These are phyloP conservation scores for Barnardius zonarius DNA, from an alignment of 2,113 vertebrate genomes.

Conservation along the genomic window DNA sequence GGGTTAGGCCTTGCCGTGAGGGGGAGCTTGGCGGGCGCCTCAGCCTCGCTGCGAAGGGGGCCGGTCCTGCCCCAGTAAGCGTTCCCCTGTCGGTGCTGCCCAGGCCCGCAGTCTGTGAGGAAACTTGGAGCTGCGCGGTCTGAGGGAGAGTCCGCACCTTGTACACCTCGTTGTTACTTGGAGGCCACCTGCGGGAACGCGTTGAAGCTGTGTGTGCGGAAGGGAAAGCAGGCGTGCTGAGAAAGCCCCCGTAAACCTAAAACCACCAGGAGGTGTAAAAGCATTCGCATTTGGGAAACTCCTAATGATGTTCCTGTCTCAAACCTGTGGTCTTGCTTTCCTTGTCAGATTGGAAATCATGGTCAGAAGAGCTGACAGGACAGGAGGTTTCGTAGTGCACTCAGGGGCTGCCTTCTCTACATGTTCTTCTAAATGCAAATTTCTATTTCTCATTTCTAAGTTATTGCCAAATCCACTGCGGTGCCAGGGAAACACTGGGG, in stretches of 20 bases:
- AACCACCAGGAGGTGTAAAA: background rate
- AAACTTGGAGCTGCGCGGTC: accelerated
- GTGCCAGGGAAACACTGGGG: background rate
- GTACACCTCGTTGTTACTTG: accelerated
- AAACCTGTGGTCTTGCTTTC: accelerated
- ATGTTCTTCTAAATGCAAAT: background rate
- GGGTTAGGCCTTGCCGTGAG: background rate
- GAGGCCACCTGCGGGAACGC: background rate
- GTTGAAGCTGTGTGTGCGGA: accelerated
- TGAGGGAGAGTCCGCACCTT: background rate
- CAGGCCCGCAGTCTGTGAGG: background rate
- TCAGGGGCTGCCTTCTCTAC: background rate
- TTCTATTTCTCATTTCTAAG: background rate
- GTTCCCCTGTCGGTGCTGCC: accelerated
- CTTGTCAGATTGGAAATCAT: background rate
- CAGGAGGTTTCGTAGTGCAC: accelerated
- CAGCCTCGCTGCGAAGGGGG: background rate
- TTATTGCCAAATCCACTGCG: background rate
- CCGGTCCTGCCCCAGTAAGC: background rate
- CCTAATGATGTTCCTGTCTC: accelerated
- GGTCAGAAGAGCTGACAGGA: background rate
- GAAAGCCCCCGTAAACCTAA: background rate
- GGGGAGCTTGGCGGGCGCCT: background rate
- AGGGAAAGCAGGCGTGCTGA: accelerated
- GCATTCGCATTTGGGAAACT: background rate